Percentiles rank a stretch among this genome's conserved stretches.
Evolutionary conservation across 92 coral and sea anemone species (phyloP).

Genomic region (Palythoa grandis): DNA sequence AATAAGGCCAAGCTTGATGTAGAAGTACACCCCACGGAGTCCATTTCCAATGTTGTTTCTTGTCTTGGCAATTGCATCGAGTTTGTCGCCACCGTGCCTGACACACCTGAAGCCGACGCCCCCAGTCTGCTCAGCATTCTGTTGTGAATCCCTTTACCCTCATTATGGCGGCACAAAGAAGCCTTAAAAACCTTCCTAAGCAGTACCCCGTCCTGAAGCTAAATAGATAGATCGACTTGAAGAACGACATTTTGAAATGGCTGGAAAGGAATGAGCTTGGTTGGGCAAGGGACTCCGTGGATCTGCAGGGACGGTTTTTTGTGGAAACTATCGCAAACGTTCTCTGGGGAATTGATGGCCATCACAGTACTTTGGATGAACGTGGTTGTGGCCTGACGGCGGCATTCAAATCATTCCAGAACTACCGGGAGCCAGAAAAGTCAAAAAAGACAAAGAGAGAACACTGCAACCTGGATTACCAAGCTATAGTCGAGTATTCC

Average conservation of each 20-base stretch:
- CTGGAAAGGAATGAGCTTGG: conserved; percentile 67
- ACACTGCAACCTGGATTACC: conserved; percentile 32
- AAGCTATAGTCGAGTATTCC: conserved; percentile 22
- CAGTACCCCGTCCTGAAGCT: conserved; percentile 45
- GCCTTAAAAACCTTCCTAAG: conserved; percentile 30
- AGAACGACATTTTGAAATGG: conserved; percentile 68
- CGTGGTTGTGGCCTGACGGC: conserved; percentile 43
- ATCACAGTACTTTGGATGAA: conserved; percentile 37
- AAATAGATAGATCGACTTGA: conserved; percentile 48
- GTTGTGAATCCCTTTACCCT: conserved; percentile 32
- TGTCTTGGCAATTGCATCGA: conserved; percentile 41
- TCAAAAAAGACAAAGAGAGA: conserved; percentile 26
- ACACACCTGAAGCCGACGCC: conserved; percentile 6
- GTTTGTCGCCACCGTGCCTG: conserved; percentile 29
- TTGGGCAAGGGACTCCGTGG: conserved; percentile 50
- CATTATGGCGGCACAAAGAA: conserved; percentile 51
- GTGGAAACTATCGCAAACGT: conserved; percentile 39
- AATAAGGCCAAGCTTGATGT: conserved; percentile 42
- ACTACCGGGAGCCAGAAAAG: conserved; percentile 42
- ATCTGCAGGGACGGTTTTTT: conserved; percentile 46
- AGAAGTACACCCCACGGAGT: conserved; percentile 41
- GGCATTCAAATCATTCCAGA: conserved; percentile 22
- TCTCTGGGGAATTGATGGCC: conserved; percentile 42
- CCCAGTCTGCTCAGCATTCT: neutral
- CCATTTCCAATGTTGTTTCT: conserved; percentile 38